These are phyloP conservation scores for Climacteris rufus DNA, from an alignment of 2,113 vertebrate species.

Conservation along the genomic window DNA sequence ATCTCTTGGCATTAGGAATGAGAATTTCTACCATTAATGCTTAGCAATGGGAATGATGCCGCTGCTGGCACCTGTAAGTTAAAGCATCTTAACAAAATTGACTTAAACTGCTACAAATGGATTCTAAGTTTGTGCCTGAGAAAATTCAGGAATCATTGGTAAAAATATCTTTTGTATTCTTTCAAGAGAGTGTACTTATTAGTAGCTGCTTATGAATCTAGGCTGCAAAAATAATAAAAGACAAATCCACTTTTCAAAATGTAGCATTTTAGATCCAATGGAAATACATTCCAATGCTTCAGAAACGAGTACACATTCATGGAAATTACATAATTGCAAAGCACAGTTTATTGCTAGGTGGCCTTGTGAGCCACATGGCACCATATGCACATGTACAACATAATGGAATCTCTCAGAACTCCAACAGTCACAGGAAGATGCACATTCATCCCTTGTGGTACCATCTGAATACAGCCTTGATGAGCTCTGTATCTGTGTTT, in stretches of 20 bases:
- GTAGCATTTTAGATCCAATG: not conserved
- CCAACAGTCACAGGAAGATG: not conserved
- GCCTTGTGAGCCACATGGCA: not conserved
- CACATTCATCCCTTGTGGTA: not conserved
- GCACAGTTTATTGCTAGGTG: not conserved
- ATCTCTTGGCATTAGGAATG: conserved; percentile 16
- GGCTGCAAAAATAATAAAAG: not conserved
- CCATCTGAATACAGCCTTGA: not conserved
- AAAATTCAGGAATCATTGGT: not conserved
- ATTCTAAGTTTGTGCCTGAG: not conserved
- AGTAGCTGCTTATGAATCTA: not conserved
- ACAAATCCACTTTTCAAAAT: not conserved
- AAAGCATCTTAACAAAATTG: not conserved
- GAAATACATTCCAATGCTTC: not conserved
- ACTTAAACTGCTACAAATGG: not conserved
- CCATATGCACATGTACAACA: not conserved
- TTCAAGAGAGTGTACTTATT: not conserved
- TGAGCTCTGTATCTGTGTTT: not conserved
- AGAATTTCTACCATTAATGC: not conserved
- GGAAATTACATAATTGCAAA: not conserved
- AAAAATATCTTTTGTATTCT: not conserved
- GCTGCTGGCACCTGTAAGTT: not conserved
- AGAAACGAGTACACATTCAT: not conserved
- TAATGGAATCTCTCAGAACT: not conserved
- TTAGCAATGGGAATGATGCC: not conserved